phyloP scores from a whole-genome alignment of 2,888 invertebrate genomes.

The Rhagophthalmus giganteus region DNA sequence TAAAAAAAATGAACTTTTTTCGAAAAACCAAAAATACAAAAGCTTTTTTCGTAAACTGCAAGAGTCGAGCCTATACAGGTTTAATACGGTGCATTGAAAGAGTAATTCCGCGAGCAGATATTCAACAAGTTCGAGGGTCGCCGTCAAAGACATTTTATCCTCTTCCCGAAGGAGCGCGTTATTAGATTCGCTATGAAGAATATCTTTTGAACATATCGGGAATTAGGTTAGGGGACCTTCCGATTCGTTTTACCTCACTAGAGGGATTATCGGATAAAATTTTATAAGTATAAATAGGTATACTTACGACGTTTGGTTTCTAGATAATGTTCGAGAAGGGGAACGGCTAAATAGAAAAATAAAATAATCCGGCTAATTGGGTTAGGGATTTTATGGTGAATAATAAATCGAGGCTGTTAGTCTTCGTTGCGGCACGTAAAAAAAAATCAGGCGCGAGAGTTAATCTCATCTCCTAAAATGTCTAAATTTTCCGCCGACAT shows the following conservation, averaged over 20 bases:
- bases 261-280: constrained; percentile 33
- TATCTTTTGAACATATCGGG: constrained; percentile 35
- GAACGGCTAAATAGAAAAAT: no score
- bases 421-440: not conserved
- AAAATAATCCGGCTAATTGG: no score
- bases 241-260: constrained; percentile 34
- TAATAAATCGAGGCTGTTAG: not conserved
- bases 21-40: no score
- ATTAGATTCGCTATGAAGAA: constrained; percentile 35
- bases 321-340: no score
- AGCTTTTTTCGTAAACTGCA: not conserved
- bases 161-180: constrained; percentile 30
- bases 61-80: constrained; percentile 1
- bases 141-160: constrained; percentile 35
- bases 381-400: no score
- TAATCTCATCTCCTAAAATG: not conserved
- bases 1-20: no score
- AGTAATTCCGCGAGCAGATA: constrained; percentile 23
- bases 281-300: constrained; percentile 31
- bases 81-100: constrained; percentile 11
- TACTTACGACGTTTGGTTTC: constrained; percentile 14
- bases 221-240: constrained; percentile 36
- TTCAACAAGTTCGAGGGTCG: constrained; percentile 36
- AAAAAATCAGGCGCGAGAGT: not conserved
- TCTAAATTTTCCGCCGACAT: no score